Evolutionary conservation across 2,888 invertebrate species (phyloP).

Genomic region (Drosophila rubida): DNA sequence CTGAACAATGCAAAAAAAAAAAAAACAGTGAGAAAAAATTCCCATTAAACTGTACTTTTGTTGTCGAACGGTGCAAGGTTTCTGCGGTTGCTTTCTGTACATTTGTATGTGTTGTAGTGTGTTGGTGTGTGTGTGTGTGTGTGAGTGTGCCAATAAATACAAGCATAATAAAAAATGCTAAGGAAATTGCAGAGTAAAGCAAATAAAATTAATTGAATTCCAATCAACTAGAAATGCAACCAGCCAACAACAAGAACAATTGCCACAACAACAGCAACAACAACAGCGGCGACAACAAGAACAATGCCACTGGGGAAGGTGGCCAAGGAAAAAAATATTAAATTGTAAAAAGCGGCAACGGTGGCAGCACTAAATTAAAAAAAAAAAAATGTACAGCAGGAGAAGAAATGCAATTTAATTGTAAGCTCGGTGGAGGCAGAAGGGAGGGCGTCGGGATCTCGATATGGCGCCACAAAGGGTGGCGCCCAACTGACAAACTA

Average conservation of each 20-base stretch:
- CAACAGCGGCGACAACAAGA: conserved; percentile 33
- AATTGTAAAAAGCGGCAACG: conserved; percentile 58
- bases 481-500: conserved; percentile 58
- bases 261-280: conserved; percentile 6
- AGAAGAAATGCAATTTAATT: conserved; percentile 75
- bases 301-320: conserved; percentile 40
- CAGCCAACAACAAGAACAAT: conserved; percentile 47
- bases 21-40: conserved; percentile 40
- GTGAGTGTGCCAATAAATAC: conserved; percentile 74
- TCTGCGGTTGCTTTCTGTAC: conserved; percentile 38
- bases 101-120: neutral
- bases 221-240: conserved; percentile 81
- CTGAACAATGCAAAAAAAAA: conserved; percentile 52
- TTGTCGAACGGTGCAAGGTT: conserved; percentile 27
- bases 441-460: conserved; percentile 26
- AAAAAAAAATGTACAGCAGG: conserved; percentile 2
- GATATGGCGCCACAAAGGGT: conserved; percentile 34
- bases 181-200: conserved; percentile 80
- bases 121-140: conserved; percentile 26
- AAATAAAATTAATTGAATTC: conserved; percentile 83
- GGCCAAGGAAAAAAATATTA: conserved; percentile 55
- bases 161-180: conserved; percentile 77
- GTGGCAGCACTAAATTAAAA: conserved; percentile 21
- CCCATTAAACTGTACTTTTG: conserved; percentile 73
- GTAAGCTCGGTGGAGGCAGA: conserved; percentile 41